Evolutionary conservation across 2,888 invertebrate genomes (phyloP).

Genomic region (Yponomeuta malinellus): DNA sequence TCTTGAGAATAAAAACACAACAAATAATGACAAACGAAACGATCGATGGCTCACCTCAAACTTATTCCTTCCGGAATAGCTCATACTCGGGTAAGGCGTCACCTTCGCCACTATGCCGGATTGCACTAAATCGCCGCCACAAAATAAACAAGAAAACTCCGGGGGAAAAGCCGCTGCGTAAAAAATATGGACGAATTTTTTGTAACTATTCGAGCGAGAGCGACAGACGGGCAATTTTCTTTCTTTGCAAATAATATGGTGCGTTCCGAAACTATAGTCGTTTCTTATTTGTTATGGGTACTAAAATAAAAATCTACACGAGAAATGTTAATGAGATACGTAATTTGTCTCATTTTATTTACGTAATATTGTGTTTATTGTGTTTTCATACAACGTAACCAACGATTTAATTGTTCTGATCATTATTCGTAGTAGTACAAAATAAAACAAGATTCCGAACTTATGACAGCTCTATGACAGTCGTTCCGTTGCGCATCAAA

Average conservation of each 20-base stretch:
- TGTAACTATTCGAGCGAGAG: slow-evolving; percentile 12
- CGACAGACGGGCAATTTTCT: neutral
- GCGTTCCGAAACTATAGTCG: slow-evolving; percentile 15
- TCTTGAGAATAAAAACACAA: slow-evolving; percentile 70
- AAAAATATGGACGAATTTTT: slow-evolving; percentile 49
- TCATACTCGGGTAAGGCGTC: slow-evolving; percentile 73
- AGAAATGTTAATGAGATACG: too few relatives aligned
- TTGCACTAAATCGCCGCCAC: slow-evolving; percentile 33
- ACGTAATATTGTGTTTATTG: too few relatives aligned
- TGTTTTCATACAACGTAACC: too few relatives aligned
- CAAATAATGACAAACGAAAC: slow-evolving; percentile 14
- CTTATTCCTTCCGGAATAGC: slow-evolving; percentile 79
- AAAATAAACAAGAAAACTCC: slow-evolving; percentile 30
- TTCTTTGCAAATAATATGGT: slow-evolving; percentile 11
- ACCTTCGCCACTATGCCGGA: slow-evolving; percentile 68
- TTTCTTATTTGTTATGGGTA: too few relatives aligned
- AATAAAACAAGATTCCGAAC: too few relatives aligned
- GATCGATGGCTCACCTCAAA: slow-evolving; percentile 73
- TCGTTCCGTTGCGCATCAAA: too few relatives aligned
- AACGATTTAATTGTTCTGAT: too few relatives aligned
- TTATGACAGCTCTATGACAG: too few relatives aligned
- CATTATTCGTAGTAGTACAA: too few relatives aligned
- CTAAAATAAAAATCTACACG: too few relatives aligned
- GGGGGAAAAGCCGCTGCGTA: slow-evolving; percentile 32
- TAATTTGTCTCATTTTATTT: too few relatives aligned